Evolutionary conservation across 2,888 invertebrate genomes (phyloP), one percentile per base, ranked within the genome.

Genomic region (Pachydiplax longipennis): DNA sequence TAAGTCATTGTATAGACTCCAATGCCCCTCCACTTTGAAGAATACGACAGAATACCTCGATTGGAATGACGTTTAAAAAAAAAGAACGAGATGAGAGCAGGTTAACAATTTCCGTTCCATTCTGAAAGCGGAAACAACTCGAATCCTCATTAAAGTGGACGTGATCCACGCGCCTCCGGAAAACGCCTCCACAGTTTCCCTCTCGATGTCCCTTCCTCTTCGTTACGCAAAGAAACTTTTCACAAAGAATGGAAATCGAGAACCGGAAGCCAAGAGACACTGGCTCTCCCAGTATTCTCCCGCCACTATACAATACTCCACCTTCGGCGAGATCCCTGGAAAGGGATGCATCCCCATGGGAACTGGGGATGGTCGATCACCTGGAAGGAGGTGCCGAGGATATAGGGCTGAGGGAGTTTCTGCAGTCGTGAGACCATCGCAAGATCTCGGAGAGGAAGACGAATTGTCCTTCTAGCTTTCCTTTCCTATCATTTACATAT

Each of bases 211-310:
- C 83, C 48, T 83, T n/a, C 53, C 37, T 58, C 87, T 31, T 87
- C 87, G 87, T 87, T 87, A 87, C 87, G 87, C 87, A 65, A 87
- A 87, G 87, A 65, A 87, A 87, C 87, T 87, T 87, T 87, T 37
- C 87, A 87, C 87, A 87, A 87, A 87, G 87, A 87, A 61, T 61
- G 61, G 87, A 87, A 87, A 87, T 37, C 87, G 87, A 87, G 87
- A 87, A 87, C 87, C 87, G 87, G 87, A 87, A 87, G 83, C 58
- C 18, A 22, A 83, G 87, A 37, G 87, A 87, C 87, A 58, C 87
- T 58, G 58, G 87, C 61, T 61, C 87, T 61, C 37, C n/a, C 87
- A 15, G 48, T 31, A 18, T n/a, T n/a, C 18, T 44, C 44, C 82
- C 83, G 44, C 25, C 12, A 18, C 58, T 15, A 65, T 12, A 35